A percentile compares a stretch with the other conserved stretches of the same genome.
Evolutionary conservation across 1,140 invertebrate species (phyloP).

Genomic region (Caligus rogercresseyi): DNA sequence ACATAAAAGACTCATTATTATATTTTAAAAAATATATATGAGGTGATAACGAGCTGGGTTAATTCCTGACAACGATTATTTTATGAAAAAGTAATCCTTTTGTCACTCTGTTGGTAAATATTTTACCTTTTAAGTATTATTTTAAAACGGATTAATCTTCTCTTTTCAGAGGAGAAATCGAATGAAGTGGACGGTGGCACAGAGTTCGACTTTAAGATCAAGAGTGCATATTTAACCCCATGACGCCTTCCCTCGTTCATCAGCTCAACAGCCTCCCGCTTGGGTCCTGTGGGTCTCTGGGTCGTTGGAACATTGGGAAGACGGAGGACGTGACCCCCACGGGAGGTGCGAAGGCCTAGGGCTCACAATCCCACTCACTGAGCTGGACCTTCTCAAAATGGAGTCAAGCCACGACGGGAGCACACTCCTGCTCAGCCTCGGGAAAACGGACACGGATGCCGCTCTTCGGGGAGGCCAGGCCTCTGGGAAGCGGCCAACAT

Average conservation of each 20-base stretch:
- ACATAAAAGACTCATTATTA: too few species aligned
- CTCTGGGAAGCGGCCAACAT: background rate
- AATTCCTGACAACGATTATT: too few species aligned
- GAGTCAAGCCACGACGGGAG: background rate
- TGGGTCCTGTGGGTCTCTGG: background rate
- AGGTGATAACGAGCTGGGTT: too few species aligned
- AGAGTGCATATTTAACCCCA: background rate
- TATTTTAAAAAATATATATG: too few species aligned
- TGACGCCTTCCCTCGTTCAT: background rate
- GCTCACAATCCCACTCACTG: background rate
- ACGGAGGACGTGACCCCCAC: background rate
- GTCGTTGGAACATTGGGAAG: background rate
- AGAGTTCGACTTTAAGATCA: conserved; percentile 12
- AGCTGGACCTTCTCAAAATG: conserved; percentile 1
- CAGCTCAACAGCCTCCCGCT: background rate
- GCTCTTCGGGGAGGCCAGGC: background rate
- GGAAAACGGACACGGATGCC: conserved; percentile 3
- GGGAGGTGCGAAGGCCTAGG: background rate
- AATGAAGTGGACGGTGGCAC: background rate
- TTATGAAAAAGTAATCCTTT: too few species aligned
- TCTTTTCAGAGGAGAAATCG: background rate
- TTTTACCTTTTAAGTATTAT: background rate
- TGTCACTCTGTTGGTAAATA: background rate
- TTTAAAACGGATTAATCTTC: background rate
- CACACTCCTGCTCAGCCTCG: background rate